Evolutionary conservation across 53 echinoderm and acorn worm genomes (phyloP), one percentile per base, ranked within the genome.

Genomic region (Apostichopus leukothele): DNA sequence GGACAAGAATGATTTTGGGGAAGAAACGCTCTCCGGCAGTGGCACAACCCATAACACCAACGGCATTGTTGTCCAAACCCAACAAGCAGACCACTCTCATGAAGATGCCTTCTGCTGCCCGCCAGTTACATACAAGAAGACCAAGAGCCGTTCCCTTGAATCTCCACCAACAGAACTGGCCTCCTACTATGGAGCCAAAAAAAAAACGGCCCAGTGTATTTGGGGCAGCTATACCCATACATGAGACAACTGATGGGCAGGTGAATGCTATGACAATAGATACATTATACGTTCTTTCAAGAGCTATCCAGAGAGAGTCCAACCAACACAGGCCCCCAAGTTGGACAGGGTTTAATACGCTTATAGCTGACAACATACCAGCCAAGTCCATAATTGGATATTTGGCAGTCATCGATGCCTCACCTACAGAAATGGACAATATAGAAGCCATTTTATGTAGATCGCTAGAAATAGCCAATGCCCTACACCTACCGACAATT

Each of bases 351-450:
- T 92, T 51, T 59, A 92, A 92, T 67, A 86, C 76, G 87, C 14
- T 89, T 50, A 79, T 88, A 23, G 51, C 83, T 7, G 52, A 78
- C 19, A 50, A 76, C 60, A 53, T 76, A 6, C 91, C 89, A 1
- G 26, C 89, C 9, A 89, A 93, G 57, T 75, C 89, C 60, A 89
- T 57, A 6, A 87, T 94, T 73, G 94, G 91, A 16, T 94, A 94
- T 76, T 78, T 94, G 9, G 90, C 94, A 50, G 90, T 94, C 12
- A 88, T 94, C 5, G 90, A 92, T 87, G 92, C 92, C 59, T 83
- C 86, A 27, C 92, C 92, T 16, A 94, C 94, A 73, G 90, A 93
- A 18, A 53, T 93, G 66, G 90, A 81, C 52, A 89, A 91, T 4
- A 90, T 91, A 74, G 80, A 94, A 88, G 91, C 91, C 50, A 60